A percentile compares a stretch with the other conserved stretches of the same genome.
Conservation (phyloP, 1,140 invertebrate species). For the Trachelipus rathkii region DNA sequence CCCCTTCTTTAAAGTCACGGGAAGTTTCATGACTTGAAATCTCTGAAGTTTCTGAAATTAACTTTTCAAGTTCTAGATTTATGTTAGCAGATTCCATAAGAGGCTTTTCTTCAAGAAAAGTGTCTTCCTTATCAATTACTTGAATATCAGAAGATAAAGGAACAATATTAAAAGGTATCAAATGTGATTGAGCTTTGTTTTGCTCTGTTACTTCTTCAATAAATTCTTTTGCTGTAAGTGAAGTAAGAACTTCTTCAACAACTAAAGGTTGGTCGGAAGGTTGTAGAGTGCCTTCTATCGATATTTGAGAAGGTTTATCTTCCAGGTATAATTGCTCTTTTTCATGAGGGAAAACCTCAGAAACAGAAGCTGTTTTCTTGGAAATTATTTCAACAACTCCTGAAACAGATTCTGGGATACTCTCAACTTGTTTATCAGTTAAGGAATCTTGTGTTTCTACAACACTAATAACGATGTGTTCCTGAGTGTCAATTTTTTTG, state of each 20-base stretch:
- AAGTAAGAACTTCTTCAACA: conserved; percentile 16
- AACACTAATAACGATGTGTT: neutral
- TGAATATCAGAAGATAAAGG: neutral
- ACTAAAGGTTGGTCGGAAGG: conserved; percentile 21
- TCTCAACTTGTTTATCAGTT: neutral
- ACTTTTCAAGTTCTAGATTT: conserved; percentile 25
- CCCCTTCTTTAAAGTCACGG: conserved; percentile 11
- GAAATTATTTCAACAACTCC: conserved; percentile 33
- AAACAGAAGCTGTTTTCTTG: conserved; percentile 42
- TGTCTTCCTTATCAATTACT: neutral
- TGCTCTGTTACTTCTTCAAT: neutral
- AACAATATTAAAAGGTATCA: neutral
- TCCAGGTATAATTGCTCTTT: conserved; percentile 6
- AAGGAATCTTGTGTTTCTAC: neutral
- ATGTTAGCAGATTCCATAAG: conserved; percentile 19
- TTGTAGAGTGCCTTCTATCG: conserved; percentile 16
- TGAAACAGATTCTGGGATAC: conserved; percentile 22
- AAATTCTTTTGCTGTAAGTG: neutral
- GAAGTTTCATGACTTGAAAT: conserved; percentile 35
- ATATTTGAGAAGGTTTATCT: neutral
- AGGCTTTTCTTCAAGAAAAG: conserved; percentile 10
- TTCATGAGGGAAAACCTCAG: conserved; percentile 43
- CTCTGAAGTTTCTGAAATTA: conserved; percentile 3
- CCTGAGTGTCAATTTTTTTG: conserved; percentile 47
- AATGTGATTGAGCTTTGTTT: neutral